Base-by-base conservation (phyloP, 1,140 invertebrate genomes). In the Drosophila pseudoobscura region DNA sequence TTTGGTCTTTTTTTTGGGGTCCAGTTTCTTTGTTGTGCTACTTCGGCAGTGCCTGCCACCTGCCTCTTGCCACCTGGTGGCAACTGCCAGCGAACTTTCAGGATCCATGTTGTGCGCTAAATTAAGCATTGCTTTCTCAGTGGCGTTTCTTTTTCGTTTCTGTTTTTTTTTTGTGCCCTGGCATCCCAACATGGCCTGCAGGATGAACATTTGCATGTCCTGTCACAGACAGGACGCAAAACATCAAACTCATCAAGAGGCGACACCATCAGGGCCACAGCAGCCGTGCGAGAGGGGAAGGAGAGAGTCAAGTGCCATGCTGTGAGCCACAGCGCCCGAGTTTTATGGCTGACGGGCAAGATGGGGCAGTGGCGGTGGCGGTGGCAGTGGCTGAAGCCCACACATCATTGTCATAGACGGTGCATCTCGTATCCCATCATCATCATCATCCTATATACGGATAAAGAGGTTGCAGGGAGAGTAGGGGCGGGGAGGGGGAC, bases 121-220 rank as follows among this genome's bases (percentile, higher is more conserved):
- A 87, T 87, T 87, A 87, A 87, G 82, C 82, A 87, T 87, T 82
- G 74, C 77, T 56, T 56, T 62, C 46, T 59, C 59, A 56, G 56
- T 66, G 50, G 8, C n/a, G 20, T 62, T 20, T 60, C 41, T 65
- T 45, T 58, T 44, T 54, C 50, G 24, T 51, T 17, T 17, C 17
- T 15, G 15, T 15, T 17, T 17, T 41, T 50, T 15, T 64, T 69
- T 53, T 44, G 43, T 54, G 43, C 49, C 47, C 47, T 46, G 26
- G 39, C 17, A 56, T 49, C 39, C 20, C 31, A 47, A 29, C 17
- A 29, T 29, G 69, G 47, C 20, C 73, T 63, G 59, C 69, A 80
- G 77, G 49, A 39, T 39, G 35, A 80, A 79, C 82, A 87, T 85
- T 87, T 87, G 82, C 84, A 89, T 89, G 84, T 89, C 77, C 84